phyloP scores from a whole-genome alignment of 2,888 invertebrate species.

The Molanna angustata region DNA sequence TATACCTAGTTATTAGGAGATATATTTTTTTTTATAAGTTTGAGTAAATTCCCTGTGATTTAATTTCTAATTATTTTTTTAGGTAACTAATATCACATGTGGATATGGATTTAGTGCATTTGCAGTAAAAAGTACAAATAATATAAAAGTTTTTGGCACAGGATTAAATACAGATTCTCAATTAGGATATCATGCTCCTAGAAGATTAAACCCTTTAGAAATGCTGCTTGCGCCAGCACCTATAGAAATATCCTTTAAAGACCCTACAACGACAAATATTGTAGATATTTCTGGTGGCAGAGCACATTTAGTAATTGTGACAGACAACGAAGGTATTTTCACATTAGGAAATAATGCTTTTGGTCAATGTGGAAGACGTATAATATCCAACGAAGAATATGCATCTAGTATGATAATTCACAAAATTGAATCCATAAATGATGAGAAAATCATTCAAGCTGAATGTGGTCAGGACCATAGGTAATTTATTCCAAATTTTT shows the following conservation, averaged over 20 bases:
- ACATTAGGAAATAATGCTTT: conserved; percentile 89
- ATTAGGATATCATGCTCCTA: conserved; percentile 69
- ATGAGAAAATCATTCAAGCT: conserved; percentile 62
- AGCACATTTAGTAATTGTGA: conserved; percentile 80
- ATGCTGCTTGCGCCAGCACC: conserved; percentile 69
- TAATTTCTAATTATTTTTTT: too few relatives aligned
- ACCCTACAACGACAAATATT: conserved; percentile 54
- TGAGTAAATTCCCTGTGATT: too few relatives aligned
- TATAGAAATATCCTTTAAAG: conserved; percentile 64
- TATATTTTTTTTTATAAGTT: too few relatives aligned
- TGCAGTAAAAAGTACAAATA: conserved; percentile 63
- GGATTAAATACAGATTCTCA: conserved; percentile 94
- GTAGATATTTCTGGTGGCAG: conserved; percentile 74
- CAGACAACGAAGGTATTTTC: conserved; percentile 76
- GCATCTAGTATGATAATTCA: conserved; percentile 63
- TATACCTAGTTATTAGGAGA: too few relatives aligned
- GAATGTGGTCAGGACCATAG: conserved; percentile 92
- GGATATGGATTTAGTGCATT: conserved; percentile 90
- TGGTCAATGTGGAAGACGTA: conserved; percentile 87
- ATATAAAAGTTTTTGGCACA: conserved; percentile 75
- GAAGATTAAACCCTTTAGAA: conserved; percentile 63
- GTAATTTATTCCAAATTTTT: conserved; percentile 42
- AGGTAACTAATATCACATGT: conserved; percentile 69
- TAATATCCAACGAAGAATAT: conserved; percentile 76
- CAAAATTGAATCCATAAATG: conserved; percentile 61